Percentiles rank a stretch among this genome's conserved stretches.
phyloP scores from a whole-genome alignment of 2,113 vertebrate genomes.

The Lates calcarifer region DNA sequence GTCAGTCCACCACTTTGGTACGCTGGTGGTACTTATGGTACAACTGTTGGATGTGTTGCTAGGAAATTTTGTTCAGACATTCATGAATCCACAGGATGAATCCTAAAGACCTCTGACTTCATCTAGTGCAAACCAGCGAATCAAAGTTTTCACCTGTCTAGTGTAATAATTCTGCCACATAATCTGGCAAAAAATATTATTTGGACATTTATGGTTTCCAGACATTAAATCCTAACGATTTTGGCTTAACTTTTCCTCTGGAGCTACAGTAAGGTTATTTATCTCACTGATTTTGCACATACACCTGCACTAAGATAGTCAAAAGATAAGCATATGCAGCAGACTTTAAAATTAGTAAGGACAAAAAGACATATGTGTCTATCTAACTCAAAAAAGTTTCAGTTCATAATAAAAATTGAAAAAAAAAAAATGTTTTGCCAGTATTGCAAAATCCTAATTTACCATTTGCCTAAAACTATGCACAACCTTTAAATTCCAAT shows the following conservation, averaged over 20 bases:
- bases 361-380: not conserved
- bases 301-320: not conserved
- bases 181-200: not conserved
- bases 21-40: not conserved
- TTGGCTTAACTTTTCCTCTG: not conserved
- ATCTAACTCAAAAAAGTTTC: not conserved
- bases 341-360: not conserved
- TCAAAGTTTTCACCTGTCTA: not conserved
- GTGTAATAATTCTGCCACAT: not conserved
- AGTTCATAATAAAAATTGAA: no score
- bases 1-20: not conserved
- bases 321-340: not conserved
- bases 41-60: not conserved
- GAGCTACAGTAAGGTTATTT: not conserved
- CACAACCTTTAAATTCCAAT: not conserved
- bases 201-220: not conserved
- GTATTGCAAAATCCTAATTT: not conserved
- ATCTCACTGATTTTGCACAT: not conserved
- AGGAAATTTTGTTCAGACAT: not conserved
- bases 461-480: not conserved
- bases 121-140: no score
- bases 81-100: not conserved
- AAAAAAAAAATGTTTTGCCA: no score
- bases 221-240: not conserved
- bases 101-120: not conserved